phyloP scores from a whole-genome alignment of 2,888 invertebrate genomes.

The Nysson spinosus region DNA sequence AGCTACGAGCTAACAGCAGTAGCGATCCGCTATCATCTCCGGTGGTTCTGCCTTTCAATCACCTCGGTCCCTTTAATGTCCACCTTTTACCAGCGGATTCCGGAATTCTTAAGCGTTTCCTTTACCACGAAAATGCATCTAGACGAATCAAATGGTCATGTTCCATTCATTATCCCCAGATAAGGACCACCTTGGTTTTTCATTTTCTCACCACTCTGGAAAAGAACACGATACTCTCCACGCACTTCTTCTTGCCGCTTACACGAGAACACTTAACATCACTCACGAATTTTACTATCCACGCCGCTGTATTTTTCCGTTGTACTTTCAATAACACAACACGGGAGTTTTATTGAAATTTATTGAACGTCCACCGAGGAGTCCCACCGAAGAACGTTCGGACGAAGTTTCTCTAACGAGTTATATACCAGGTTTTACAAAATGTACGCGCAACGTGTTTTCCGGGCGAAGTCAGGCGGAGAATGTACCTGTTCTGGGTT shows the following conservation, averaged over 20 bases:
- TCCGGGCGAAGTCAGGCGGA: background rate
- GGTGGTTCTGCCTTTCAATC: conserved; percentile 44
- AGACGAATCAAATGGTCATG: conserved; percentile 28
- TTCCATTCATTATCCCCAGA: conserved; percentile 44
- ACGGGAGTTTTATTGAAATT: too few species aligned
- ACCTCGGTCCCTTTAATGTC: background rate
- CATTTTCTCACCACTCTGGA: background rate
- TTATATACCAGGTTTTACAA: background rate
- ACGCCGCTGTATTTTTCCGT: too few species aligned
- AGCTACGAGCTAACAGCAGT: conserved; percentile 22
- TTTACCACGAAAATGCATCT: conserved; percentile 58
- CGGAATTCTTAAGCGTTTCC: conserved; percentile 37
- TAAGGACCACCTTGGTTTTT: conserved; percentile 28
- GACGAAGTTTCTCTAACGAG: too few species aligned
- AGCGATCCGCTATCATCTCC: conserved; percentile 46
- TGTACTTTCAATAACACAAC: too few species aligned
- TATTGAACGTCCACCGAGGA: too few species aligned
- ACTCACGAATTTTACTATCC: too few species aligned
- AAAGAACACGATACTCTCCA: too few species aligned
- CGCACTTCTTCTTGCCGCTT: too few species aligned
- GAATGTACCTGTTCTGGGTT: conserved; percentile 53
- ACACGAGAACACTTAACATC: too few species aligned
- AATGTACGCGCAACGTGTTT: background rate
- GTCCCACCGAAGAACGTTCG: too few species aligned
- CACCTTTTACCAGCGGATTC: conserved; percentile 39